Percentiles rank a stretch among this genome's conserved stretches.
These are phyloP conservation scores for Leptura quadrifasciata DNA, from an alignment of 2,888 invertebrate genomes.

Conservation along the genomic window DNA sequence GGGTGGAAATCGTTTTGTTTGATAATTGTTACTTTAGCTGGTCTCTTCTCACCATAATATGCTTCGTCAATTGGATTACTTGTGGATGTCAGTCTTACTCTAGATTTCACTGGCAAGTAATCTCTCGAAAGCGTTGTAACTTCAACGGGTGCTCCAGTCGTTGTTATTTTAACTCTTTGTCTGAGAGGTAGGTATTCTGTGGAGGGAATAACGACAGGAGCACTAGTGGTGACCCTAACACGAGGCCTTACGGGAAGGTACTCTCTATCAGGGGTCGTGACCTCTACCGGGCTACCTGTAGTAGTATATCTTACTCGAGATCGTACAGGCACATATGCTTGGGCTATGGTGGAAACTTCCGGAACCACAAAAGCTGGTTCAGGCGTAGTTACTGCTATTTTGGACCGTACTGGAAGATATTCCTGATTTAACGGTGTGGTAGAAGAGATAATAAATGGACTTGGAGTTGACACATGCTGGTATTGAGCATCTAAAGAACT, in stretches of 20 bases:
- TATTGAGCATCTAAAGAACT: slow-evolving; percentile 62
- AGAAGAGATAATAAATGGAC: slow-evolving; percentile 40
- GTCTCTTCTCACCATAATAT: slow-evolving; percentile 47
- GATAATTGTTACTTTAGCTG: slow-evolving; percentile 75
- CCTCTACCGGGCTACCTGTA: slow-evolving; percentile 43
- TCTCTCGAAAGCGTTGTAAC: slow-evolving; percentile 60
- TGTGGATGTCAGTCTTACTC: slow-evolving; percentile 55
- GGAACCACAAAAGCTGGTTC: slow-evolving; percentile 42
- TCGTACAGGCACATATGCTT: slow-evolving; percentile 45
- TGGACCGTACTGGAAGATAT: slow-evolving; percentile 45
- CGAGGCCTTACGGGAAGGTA: slow-evolving; percentile 50
- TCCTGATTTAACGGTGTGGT: slow-evolving; percentile 45
- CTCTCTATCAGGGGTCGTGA: slow-evolving; percentile 47
- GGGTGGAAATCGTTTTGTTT: slow-evolving; percentile 85
- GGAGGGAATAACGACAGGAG: slow-evolving; percentile 16
- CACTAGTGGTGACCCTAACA: slow-evolving; percentile 38
- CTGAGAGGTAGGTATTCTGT: slow-evolving; percentile 23
- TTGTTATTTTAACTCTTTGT: slow-evolving; percentile 38
- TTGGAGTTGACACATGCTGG: slow-evolving; percentile 42
- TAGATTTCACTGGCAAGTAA: slow-evolving; percentile 60
- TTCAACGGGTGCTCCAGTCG: slow-evolving; percentile 45
- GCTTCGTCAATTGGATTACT: slow-evolving; percentile 37
- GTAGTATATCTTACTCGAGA: slow-evolving; percentile 39
- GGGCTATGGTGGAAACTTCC: slow-evolving; percentile 37
- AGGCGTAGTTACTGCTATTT: slow-evolving; percentile 40